Base-by-base conservation (phyloP, 2,888 invertebrate species). In the Endomychus coccineus region DNA sequence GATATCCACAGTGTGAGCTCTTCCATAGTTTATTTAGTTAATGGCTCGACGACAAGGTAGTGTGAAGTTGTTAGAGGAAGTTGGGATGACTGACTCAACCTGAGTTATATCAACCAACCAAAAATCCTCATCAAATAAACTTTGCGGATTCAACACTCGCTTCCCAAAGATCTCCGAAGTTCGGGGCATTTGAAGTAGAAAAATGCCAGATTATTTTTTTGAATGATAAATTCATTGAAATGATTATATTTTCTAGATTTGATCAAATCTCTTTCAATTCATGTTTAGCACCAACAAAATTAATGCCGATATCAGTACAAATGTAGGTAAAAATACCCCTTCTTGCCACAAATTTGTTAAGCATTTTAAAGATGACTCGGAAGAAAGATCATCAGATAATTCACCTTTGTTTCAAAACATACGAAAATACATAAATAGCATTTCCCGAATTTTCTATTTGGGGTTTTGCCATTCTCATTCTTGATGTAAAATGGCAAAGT, bases 141-240 rank as follows among this genome's bases (percentile, higher is more conserved):
- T 13, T 30, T 30, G 7, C 2, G 1, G 30, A 14, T 3, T 17
- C 2, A 17, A 19, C 30, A 3, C 6, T 13, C 10, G 19, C 19
- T 9, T 30, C 30, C 17, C 17, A 30, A n/a, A 30, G 4, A 9
- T 14, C 30, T n/a, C 30, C 30, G 12, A 10, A 19, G 12, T 30
- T 19, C 2, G 30, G 30, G 9, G 11, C 3, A 2, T 13, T 30
- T 2, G 19, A 5, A 2, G 30, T 16, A n/a, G 12, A 17, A 7
- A 30, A 30, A 16, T n/a, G 12, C n/a, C n/a, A n/a, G n/a, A n/a
- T n/a, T n/a, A n/a, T n/a, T n/a, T n/a, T n/a, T n/a, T n/a, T n/a
- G n/a, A n/a, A n/a, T n/a, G n/a, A n/a, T n/a, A n/a, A n/a, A 19
- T n/a, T 19, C 6, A 19, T n/a, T 7, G 21, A 6, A 7, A 7